A percentile compares a stretch with the other conserved stretches of the same genome.
These are phyloP conservation scores for Sphaeramia orbicularis DNA, from an alignment of 2,797 vertebrate genomes.

Conservation along the genomic window DNA sequence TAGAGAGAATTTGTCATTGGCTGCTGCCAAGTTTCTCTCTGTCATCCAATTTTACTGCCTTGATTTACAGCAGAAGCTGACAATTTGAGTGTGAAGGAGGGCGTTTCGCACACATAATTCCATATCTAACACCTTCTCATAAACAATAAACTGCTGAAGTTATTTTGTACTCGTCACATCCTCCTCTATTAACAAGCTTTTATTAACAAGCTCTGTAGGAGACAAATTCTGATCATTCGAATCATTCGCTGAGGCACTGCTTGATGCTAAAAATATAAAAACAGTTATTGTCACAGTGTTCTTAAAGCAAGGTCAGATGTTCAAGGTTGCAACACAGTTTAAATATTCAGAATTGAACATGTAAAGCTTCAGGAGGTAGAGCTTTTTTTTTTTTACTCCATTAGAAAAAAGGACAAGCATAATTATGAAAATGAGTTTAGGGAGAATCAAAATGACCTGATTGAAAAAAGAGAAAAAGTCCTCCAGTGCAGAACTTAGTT, in stretches of 20 bases:
- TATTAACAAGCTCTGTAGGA: slow-evolving; percentile 47
- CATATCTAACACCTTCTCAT: slow-evolving; percentile 71
- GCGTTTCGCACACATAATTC: slow-evolving; percentile 69
- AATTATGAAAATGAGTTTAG: slow-evolving; percentile 85
- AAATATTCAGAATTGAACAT: slow-evolving; percentile 65
- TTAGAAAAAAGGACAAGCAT: slow-evolving; percentile 76
- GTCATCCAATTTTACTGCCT: slow-evolving; percentile 67
- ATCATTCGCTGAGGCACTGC: slow-evolving; percentile 21
- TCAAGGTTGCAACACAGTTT: slow-evolving; percentile 59
- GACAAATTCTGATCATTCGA: not conserved
- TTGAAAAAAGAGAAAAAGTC: slow-evolving; percentile 74
- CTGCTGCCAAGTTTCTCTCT: slow-evolving; percentile 68
- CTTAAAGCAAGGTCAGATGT: slow-evolving; percentile 58
- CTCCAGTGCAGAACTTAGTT: slow-evolving; percentile 78
- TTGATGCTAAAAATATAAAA: slow-evolving; percentile 20
- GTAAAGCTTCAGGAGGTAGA: slow-evolving; percentile 63
- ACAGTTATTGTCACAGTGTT: slow-evolving; percentile 39
- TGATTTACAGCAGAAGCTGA: slow-evolving; percentile 64
- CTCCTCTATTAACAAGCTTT: slow-evolving; percentile 62
- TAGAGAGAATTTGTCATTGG: slow-evolving; percentile 70
- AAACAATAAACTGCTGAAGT: slow-evolving; percentile 77
- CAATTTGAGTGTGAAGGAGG: slow-evolving; percentile 67
- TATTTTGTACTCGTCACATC: slow-evolving; percentile 68
- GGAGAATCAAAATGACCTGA: slow-evolving; percentile 80
- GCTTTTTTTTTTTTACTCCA: slow-evolving; percentile 61